Evolutionary conservation across 37 sponge, comb jelly and placozoan genomes (phyloP).

Genomic region (Dysidea cf. avara): DNA sequence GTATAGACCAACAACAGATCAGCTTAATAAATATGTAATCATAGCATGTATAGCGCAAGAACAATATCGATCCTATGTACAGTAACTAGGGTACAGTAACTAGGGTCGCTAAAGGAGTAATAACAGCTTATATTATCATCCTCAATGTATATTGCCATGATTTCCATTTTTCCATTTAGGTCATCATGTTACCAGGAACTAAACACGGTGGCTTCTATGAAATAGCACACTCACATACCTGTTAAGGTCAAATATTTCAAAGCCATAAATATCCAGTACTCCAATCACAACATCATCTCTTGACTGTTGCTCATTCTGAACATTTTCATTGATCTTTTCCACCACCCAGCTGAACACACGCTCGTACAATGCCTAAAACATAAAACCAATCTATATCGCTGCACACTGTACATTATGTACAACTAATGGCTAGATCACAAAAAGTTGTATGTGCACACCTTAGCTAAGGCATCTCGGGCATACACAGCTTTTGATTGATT

Average conservation of each 20-base stretch:
- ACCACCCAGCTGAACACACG: slow-evolving; percentile 62
- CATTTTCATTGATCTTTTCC: slow-evolving; percentile 34
- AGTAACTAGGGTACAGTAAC: too few relatives aligned
- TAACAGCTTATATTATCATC: background rate
- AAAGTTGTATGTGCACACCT: slow-evolving; percentile 39
- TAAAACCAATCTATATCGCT: background rate
- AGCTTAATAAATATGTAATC: too few relatives aligned
- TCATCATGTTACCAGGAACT: too few relatives aligned
- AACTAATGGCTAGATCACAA: background rate
- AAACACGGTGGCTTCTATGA: too few relatives aligned
- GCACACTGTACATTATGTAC: background rate
- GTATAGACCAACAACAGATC: slow-evolving; percentile 27
- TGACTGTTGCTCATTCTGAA: slow-evolving; percentile 18
- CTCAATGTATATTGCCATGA: too few relatives aligned
- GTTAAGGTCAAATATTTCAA: slow-evolving; percentile 75
- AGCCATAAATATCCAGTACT: slow-evolving; percentile 76
- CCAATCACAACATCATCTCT: slow-evolving; percentile 41
- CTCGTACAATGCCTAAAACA: slow-evolving; percentile 57
- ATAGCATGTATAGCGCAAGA: too few relatives aligned
- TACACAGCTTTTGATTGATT: slow-evolving; percentile 29
- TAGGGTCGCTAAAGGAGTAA: too few relatives aligned
- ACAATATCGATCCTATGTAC: too few relatives aligned
- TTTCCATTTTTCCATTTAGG: too few relatives aligned
- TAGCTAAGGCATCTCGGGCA: slow-evolving; percentile 71
- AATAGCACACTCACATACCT: slow-evolving; percentile 24